A percentile compares a stretch with the other conserved stretches of the same genome.
phyloP scores from a whole-genome alignment of 1,140 invertebrate genomes.

The Drosophila sproati region DNA sequence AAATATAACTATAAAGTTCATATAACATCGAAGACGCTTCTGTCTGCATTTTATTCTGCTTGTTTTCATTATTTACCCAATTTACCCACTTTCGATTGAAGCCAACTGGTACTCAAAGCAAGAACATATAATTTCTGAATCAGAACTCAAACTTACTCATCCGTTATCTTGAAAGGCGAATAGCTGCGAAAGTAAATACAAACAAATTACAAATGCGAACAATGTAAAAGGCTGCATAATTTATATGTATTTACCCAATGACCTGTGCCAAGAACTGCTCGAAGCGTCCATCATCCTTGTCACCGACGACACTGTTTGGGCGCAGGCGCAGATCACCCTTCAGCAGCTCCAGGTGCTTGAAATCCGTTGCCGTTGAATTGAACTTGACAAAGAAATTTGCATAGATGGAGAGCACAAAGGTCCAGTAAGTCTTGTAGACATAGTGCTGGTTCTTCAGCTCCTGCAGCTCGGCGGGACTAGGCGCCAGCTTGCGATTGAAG shows the following conservation, averaged over 20 bases:
- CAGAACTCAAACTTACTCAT: slow-evolving; percentile 68
- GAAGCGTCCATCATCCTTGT: slow-evolving; percentile 76
- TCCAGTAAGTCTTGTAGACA: slow-evolving; percentile 84
- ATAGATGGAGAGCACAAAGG: slow-evolving; percentile 80
- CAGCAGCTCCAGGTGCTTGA: slow-evolving; percentile 66
- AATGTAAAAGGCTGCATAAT: not conserved
- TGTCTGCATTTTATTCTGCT: no score
- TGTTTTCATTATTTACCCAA: no score
- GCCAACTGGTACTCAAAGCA: not conserved
- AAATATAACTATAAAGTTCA: no score
- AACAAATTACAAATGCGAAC: not conserved
- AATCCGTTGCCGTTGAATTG: slow-evolving; percentile 64
- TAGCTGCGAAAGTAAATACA: slow-evolving; percentile 52
- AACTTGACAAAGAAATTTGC: slow-evolving; percentile 81
- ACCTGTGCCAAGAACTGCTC: slow-evolving; percentile 78
- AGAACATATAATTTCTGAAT: not conserved
- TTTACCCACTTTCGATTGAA: no score
- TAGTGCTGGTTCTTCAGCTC: slow-evolving; percentile 77
- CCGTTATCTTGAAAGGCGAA: slow-evolving; percentile 75
- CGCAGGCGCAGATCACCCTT: slow-evolving; percentile 73
- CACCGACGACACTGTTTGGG: slow-evolving; percentile 67
- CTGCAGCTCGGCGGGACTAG: slow-evolving; percentile 72
- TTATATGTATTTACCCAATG: slow-evolving; percentile 59
- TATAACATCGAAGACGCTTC: no score
- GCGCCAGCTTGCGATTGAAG: slow-evolving; percentile 79